Base-by-base conservation (phyloP, 2,113 vertebrate species). In the Microcebus griseorufus region DNA sequence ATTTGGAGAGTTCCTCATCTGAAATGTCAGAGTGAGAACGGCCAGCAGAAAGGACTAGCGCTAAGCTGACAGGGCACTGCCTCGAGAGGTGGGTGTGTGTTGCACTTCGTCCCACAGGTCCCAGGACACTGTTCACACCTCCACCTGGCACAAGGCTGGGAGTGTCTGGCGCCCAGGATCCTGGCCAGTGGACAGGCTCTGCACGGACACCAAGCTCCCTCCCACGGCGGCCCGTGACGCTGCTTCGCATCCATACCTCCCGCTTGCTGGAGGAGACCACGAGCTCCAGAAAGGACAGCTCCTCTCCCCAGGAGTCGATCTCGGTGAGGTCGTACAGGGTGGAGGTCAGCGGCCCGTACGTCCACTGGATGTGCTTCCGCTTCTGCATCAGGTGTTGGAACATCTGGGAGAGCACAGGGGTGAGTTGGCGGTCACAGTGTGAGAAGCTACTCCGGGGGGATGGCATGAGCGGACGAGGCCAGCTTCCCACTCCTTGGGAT, bases 371-470 rank as follows among this genome's bases (percentile, higher is more conserved):
- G 20, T 99, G 98, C 23, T 99, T 99, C 87, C 99, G 98, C 94
- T 99, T 99, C 95, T 99, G 99, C 96, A 99, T 99, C 60, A 99
- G 97, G 95, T 99, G 99, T 95, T 99, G 99, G 97, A 99, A 99
- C 90, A 99, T 99, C 99, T 99, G 97, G 53, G 37, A 1, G 70
- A 39, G n/a, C 29, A 69, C 22, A 17, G 60, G 1, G 3, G 23
- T 0, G 27, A 73, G 18, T 32, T 0, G 0, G 11, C 9, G 39
- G 67, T 64, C 23, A 53, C 12, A 0, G 42, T 17, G 32, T 14
- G 23, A 73, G 69, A 48, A 83, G 34, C 34, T 5, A 29, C 22
- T 64, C 16, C 0, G 22, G 10, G 58, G 42, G 22, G 20, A 22
- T 9, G 6, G 4, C 29, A 4, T 4, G 4, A 1, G 3, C 17